These are phyloP conservation scores for Dipodomys merriami DNA, from an alignment of 2,113 vertebrate genomes.

Conservation along the genomic window DNA sequence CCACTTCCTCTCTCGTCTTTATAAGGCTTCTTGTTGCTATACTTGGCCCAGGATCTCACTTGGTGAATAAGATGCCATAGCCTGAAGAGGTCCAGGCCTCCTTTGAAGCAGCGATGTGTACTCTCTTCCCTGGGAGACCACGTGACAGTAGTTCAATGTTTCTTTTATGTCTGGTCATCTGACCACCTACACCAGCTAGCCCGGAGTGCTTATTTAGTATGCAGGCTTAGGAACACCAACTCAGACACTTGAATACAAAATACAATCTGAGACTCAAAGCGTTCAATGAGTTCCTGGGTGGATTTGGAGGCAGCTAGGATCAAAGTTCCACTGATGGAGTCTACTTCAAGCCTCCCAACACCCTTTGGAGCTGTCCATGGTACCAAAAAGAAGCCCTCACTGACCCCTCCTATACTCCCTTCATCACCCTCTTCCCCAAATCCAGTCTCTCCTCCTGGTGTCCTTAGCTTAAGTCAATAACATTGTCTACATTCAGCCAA, in stretches of 20 bases:
- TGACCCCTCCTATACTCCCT: background rate
- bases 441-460: background rate
- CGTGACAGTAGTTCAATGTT: background rate
- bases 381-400: background rate
- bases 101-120: background rate
- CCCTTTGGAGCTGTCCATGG: conserved; percentile 58
- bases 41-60: background rate
- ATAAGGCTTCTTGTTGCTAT: background rate
- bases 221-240: background rate
- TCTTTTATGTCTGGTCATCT: background rate
- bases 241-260: background rate
- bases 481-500: background rate
- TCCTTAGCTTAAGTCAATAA: background rate
- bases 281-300: background rate
- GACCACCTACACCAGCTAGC: background rate
- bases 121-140: background rate
- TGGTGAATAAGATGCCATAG: background rate
- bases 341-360: background rate
- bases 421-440: background rate
- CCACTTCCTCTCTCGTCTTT: background rate
- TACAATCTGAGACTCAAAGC: background rate
- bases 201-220: background rate
- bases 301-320: background rate
- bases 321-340: background rate
- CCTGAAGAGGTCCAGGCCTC: background rate